Base-by-base conservation (phyloP, 30 jellyfish, hydroid and myxozoan genomes). In the Rhopilema esculentum region DNA sequence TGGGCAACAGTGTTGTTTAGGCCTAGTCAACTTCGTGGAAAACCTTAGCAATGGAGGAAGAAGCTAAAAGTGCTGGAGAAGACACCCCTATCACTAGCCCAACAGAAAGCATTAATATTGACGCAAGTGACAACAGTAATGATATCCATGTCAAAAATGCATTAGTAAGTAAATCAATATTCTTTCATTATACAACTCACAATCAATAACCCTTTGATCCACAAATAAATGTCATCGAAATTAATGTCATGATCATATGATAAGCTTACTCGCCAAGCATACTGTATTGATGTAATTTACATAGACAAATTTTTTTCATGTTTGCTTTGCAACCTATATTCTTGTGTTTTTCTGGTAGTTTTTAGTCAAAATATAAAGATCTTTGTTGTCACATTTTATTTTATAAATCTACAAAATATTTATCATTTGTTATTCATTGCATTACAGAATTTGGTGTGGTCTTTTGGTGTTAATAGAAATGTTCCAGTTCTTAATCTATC, bases 401-500 rank as follows among this genome's bases (percentile, higher is more conserved):
- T n/a, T n/a, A n/a, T n/a, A n/a, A n/a, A n/a, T n/a, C n/a, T n/a
- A n/a, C n/a, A n/a, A n/a, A n/a, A n/a, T n/a, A n/a, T n/a, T n/a
- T n/a, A n/a, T n/a, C 6, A 69, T 69, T 69, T 28, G 51, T 7
- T 28, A 20, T 32, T 21, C 57, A 49, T n/a, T 50, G 57, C 27
- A 25, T 77, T 93, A 20, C 79, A 94, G 99, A 82, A 77, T 61
- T 79, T 94, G 21, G 79, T 95, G 4, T 94, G 99, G 99, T 73
- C 97, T 17, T 94, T 94, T 89, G 99, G 99, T 12, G 89, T 94
- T 33, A 94, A 94, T 82, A 89, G 77, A 69, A 75, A 89, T 67
- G 91, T 94, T 22, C 99, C 99, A 49, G 97, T 89, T 16, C 77
- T 94, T 70, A 94, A 94, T 80, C 86, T 94, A 8, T 89, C 97